These are phyloP conservation scores for Dusona sp. DNA, from an alignment of 2,888 invertebrate genomes.

Conservation along the genomic window DNA sequence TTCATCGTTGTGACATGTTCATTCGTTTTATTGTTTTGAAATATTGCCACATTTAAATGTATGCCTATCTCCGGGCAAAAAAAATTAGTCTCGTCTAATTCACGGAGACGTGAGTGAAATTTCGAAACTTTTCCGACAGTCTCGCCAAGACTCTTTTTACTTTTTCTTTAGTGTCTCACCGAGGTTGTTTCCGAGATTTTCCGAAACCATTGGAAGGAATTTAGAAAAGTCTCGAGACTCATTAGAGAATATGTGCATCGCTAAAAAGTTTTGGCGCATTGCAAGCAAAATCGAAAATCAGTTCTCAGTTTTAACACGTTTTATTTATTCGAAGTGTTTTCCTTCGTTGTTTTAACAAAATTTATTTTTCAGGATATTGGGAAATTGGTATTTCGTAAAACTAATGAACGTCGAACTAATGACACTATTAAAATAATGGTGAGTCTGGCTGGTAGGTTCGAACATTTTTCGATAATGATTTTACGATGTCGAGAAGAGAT, in stretches of 20 bases:
- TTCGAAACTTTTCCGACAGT: too few relatives aligned
- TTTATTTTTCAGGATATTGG: background rate
- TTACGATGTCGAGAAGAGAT: background rate
- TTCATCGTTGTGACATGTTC: background rate
- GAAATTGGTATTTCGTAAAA: background rate
- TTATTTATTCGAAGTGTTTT: background rate
- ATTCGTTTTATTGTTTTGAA: constrained; percentile 1
- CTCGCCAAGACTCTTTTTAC: too few relatives aligned
- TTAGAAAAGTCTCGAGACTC: too few relatives aligned
- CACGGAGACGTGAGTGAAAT: too few relatives aligned
- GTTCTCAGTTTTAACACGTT: background rate
- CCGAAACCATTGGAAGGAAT: too few relatives aligned
- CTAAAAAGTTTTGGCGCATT: background rate
- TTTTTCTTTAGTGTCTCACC: too few relatives aligned
- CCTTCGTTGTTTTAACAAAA: background rate
- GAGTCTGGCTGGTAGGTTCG: background rate
- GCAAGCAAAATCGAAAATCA: background rate
- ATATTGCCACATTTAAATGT: background rate
- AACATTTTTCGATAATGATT: background rate
- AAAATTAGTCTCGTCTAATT: too few relatives aligned
- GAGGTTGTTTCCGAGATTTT: too few relatives aligned
- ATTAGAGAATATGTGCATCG: background rate
- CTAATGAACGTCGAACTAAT: background rate
- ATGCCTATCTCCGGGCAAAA: too few relatives aligned
- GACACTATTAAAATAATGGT: background rate